A percentile compares a stretch with the other conserved stretches of the same genome.
Evolutionary conservation across 2,797 vertebrate species (phyloP).

Genomic region (Ctenopoma kingsleyae): DNA sequence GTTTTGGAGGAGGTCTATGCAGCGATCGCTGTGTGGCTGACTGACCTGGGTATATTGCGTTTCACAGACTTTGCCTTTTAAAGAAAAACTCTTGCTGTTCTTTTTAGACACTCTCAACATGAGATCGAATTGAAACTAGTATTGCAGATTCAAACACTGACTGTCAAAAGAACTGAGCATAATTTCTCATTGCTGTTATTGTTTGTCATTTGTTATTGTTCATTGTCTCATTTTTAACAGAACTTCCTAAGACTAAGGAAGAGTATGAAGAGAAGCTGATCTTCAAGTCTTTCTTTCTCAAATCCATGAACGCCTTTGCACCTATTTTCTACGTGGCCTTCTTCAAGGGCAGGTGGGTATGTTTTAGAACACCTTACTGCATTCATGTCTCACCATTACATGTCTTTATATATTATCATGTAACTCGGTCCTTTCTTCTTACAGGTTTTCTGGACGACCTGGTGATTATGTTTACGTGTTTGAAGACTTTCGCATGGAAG

Average conservation of each 20-base stretch:
- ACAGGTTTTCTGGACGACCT: conserved; percentile 94
- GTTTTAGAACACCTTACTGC: not conserved
- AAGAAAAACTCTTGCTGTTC: not conserved
- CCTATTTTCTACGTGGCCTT: conserved; percentile 99
- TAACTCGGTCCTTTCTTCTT: conserved; percentile 24
- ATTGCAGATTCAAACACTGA: no score
- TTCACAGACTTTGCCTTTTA: not conserved
- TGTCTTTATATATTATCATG: not conserved
- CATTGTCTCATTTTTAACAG: conserved; percentile 79
- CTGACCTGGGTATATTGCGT: conserved; percentile 89
- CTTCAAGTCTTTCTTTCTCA: conserved; percentile 96
- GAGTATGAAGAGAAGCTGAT: conserved; percentile 95
- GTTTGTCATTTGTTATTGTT: not conserved
- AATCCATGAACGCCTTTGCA: conserved; percentile 98
- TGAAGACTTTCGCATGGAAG: conserved; percentile 94
- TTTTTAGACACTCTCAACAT: no score
- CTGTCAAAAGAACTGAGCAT: no score
- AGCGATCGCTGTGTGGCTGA: conserved; percentile 94
- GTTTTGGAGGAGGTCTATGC: conserved; percentile 97
- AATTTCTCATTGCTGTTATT: not conserved
- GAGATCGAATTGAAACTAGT: no score
- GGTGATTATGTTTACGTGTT: conserved; percentile 96
- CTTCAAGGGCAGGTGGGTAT: conserved; percentile 96
- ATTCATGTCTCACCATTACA: not conserved
- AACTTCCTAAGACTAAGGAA: conserved; percentile 95